These are phyloP conservation scores for Agriopis aurantiaria DNA, from an alignment of 2,888 invertebrate genomes.

Conservation along the genomic window DNA sequence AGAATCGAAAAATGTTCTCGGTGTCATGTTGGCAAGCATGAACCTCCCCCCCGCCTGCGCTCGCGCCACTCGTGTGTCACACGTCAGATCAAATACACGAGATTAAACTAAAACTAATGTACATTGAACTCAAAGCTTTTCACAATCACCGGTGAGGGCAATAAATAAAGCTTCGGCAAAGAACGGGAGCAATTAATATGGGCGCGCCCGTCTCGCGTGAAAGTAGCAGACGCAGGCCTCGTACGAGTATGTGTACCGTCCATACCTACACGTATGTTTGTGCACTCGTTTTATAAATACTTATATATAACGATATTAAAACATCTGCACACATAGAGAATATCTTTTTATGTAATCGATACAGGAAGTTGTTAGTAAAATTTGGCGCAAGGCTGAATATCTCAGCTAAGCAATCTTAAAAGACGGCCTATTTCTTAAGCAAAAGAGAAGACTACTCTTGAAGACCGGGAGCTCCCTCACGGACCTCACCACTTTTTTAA, in stretches of 20 bases:
- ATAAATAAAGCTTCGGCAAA: conserved; percentile 85
- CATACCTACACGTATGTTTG: conserved; percentile 50
- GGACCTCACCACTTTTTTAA: too few relatives aligned
- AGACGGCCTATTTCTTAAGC: conserved; percentile 17
- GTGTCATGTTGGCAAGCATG: conserved; percentile 47
- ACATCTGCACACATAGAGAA: conserved; percentile 26
- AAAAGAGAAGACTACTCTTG: conserved; percentile 16
- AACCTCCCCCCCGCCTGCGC: conserved; percentile 30
- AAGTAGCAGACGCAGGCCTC: conserved; percentile 77
- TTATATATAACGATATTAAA: conserved; percentile 41
- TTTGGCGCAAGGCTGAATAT: conserved; percentile 22
- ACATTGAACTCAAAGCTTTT: conserved; percentile 81
- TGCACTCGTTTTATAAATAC: conserved; percentile 38
- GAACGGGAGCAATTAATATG: conserved; percentile 86
- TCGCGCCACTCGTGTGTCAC: conserved; percentile 68
- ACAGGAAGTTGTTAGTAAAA: conserved; percentile 33
- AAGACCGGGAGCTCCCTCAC: too few relatives aligned
- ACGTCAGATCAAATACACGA: conserved; percentile 79
- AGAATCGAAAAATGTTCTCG: conserved; percentile 46
- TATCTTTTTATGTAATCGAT: conserved; percentile 39
- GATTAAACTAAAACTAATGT: conserved; percentile 84
- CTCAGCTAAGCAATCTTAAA: conserved; percentile 3
- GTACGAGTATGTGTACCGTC: conserved; percentile 60
- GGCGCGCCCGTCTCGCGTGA: conserved; percentile 82
- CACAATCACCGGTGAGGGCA: conserved; percentile 81